Evolutionary conservation across 2,113 vertebrate species (phyloP).

Genomic region (Helogale parvula): DNA sequence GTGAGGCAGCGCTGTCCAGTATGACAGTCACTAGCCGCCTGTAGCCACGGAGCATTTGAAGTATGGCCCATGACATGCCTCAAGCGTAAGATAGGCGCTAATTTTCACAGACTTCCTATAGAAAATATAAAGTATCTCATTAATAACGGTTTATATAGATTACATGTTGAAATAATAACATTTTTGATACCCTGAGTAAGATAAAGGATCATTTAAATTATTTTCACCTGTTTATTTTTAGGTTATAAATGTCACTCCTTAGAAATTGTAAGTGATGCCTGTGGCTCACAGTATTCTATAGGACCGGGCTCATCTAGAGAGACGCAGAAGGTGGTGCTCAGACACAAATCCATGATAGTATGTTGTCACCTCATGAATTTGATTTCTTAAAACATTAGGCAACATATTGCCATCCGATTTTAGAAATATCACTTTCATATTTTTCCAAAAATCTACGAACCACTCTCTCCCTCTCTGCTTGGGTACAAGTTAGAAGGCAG

Average conservation of each 20-base stretch:
- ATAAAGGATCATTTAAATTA: background rate
- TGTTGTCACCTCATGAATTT: background rate
- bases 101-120: background rate
- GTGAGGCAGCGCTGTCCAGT: accelerated
- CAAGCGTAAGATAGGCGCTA: background rate
- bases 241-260: background rate
- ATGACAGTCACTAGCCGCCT: no score
- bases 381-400: background rate
- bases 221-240: background rate
- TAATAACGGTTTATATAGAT: background rate
- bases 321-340: background rate
- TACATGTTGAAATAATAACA: background rate
- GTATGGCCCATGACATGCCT: accelerated
- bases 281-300: background rate
- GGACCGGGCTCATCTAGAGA: background rate
- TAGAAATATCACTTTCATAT: background rate
- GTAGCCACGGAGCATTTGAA: background rate
- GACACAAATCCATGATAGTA: background rate
- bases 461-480: background rate
- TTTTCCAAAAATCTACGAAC: background rate
- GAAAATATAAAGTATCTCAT: background rate
- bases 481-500: background rate
- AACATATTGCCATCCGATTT: background rate
- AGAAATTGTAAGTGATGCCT: background rate
- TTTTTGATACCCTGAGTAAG: background rate